phyloP scores from a whole-genome alignment of 2,113 vertebrate species.

The Heteronetta atricapilla region DNA sequence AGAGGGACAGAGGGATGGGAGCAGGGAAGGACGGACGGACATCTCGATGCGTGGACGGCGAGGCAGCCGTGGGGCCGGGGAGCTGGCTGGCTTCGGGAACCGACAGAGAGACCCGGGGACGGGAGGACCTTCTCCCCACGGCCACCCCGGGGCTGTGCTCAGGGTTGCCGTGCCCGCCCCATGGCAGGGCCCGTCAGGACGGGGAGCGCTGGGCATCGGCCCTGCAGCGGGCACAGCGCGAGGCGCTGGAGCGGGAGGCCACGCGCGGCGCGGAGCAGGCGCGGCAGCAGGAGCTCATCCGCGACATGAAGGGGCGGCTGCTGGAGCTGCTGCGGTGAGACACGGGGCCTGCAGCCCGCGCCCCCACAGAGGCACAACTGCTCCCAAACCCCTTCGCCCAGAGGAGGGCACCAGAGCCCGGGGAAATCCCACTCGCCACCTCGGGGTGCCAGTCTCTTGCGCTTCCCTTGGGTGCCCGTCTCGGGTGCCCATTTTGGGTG shows the following conservation, averaged over 20 bases:
- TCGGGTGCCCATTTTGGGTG: neutral
- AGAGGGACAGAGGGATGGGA: neutral
- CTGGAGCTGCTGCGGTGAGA: conserved; percentile 78
- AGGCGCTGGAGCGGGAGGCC: conserved; percentile 52
- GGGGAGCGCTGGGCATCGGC: conserved; percentile 52
- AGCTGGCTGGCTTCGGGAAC: neutral
- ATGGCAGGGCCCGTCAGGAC: conserved; percentile 65
- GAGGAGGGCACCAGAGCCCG: conserved; percentile 46
- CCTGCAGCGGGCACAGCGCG: conserved; percentile 57
- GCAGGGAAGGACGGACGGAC: neutral
- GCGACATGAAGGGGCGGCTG: conserved; percentile 74
- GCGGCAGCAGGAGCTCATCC: conserved; percentile 70
- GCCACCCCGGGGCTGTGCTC: neutral
- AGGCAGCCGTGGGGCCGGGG: neutral
- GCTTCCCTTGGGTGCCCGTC: neutral
- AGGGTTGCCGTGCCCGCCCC: neutral
- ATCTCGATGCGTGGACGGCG: neutral
- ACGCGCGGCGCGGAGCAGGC: conserved; percentile 54
- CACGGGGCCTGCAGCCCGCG: neutral
- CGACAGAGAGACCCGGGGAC: neutral
- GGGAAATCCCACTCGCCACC: neutral
- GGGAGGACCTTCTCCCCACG: neutral
- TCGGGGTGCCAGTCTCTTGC: neutral
- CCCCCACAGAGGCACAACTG: too few species aligned
- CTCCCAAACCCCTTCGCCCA: neutral